Percentiles rank a stretch among this genome's conserved stretches.
Evolutionary conservation across 1,140 invertebrate species (phyloP).

Genomic region (Anastrepha obliqua): DNA sequence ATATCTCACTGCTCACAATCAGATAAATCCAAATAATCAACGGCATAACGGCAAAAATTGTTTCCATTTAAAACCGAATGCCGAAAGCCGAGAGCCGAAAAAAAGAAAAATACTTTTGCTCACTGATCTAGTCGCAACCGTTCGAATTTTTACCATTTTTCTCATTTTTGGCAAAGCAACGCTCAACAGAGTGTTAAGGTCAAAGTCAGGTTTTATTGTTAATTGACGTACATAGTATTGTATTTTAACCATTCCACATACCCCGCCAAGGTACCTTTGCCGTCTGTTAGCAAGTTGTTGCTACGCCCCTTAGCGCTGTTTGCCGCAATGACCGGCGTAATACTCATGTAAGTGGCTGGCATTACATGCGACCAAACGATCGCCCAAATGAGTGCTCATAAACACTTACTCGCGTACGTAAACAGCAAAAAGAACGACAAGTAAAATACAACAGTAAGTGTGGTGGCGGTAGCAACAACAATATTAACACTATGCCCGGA

Average conservation of each 20-base stretch:
- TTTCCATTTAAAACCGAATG: constrained; percentile 4
- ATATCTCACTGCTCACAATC: background rate
- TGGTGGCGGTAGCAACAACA: background rate
- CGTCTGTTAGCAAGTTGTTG: background rate
- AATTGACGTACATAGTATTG: constrained; percentile 8
- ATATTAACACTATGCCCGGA: background rate
- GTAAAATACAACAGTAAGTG: too few relatives aligned
- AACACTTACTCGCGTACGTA: background rate
- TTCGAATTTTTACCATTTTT: constrained; percentile 29
- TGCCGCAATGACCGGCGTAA: constrained; percentile 14
- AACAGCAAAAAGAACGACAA: background rate
- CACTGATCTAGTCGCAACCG: background rate
- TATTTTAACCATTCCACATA: constrained; percentile 25
- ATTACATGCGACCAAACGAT: background rate
- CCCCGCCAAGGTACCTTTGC: background rate
- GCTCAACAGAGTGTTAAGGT: constrained; percentile 57
- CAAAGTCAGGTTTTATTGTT: constrained; percentile 57
- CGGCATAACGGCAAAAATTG: constrained; percentile 5
- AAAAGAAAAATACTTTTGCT: background rate
- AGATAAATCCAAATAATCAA: constrained; percentile 27
- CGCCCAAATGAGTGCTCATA: constrained; percentile 16
- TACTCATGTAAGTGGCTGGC: constrained; percentile 15
- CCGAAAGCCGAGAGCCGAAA: background rate
- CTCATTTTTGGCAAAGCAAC: constrained; percentile 39
- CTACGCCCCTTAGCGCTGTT: background rate